A percentile compares a stretch with the other conserved stretches of the same genome.
phyloP scores from a whole-genome alignment of 2,797 vertebrate genomes.

The Sebastes kiyomatsui region DNA sequence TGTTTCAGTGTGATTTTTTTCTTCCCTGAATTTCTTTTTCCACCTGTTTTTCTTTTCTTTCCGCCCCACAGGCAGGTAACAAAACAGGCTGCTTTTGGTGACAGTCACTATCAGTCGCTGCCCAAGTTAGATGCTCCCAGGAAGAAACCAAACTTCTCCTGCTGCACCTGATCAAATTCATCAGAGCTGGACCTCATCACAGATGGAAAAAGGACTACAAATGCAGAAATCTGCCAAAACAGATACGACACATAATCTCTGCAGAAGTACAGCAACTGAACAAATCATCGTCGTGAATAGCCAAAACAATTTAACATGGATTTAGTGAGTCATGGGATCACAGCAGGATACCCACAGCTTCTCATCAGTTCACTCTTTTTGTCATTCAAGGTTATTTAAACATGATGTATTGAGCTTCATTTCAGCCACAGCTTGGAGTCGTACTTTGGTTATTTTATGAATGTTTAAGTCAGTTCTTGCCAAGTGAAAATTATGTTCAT shows the following conservation, averaged over 20 bases:
- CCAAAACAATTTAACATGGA: not conserved
- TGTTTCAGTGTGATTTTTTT: not conserved
- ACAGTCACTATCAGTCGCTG: constrained; percentile 80
- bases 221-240: constrained; percentile 1
- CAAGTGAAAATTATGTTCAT: not conserved
- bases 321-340: not conserved
- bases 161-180: constrained; percentile 83
- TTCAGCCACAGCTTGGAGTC: not conserved
- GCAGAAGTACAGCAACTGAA: constrained; percentile 10
- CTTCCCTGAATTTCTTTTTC: not conserved
- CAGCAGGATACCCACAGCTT: not conserved
- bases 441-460: not conserved
- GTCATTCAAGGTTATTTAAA: constrained; percentile 1
- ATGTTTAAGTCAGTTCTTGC: not conserved
- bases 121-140: constrained; percentile 82
- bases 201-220: not conserved
- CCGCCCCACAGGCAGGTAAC: constrained; percentile 86
- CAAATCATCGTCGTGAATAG: constrained; percentile 12
- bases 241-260: not conserved
- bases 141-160: constrained; percentile 85
- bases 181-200: constrained; percentile 32
- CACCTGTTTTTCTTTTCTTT: not conserved
- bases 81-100: constrained; percentile 79
- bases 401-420: not conserved
- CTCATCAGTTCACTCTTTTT: not conserved